These are phyloP conservation scores for Thaumetopoea pityocampa DNA, from an alignment of 1,140 invertebrate species.

Conservation along the genomic window DNA sequence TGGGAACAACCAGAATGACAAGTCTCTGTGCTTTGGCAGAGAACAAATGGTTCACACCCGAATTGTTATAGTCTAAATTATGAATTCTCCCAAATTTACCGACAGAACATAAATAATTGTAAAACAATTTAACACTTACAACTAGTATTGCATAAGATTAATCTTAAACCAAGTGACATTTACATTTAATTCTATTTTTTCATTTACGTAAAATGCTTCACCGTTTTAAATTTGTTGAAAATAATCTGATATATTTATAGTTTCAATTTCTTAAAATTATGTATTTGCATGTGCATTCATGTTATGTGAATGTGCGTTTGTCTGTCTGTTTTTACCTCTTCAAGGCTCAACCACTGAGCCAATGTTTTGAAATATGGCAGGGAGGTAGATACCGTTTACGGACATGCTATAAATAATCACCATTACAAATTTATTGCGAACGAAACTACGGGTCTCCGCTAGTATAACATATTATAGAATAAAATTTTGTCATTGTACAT, in stretches of 20 bases:
- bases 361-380: no score
- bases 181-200: conserved; percentile 37
- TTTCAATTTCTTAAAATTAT: no score
- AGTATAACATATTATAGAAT: no score
- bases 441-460: no score
- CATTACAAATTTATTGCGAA: no score
- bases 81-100: conserved; percentile 33
- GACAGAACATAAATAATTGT: conserved; percentile 60
- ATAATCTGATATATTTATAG: no score
- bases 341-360: no score
- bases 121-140: conserved; percentile 75
- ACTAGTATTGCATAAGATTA: conserved; percentile 74
- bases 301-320: no score
- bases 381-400: no score
- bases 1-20: conserved; percentile 30
- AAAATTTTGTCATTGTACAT: conserved; percentile 20
- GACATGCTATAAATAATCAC: no score
- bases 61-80: conserved; percentile 22
- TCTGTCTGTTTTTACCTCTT: no score
- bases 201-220: conserved; percentile 27
- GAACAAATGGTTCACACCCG: conserved; percentile 45
- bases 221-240: conserved; percentile 34
- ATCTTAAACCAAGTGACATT: conserved; percentile 44
- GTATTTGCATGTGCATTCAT: no score
- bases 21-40: conserved; percentile 50